Conservation (phyloP, 2,113 vertebrate species). For the Odontesthes bonariensis region DNA sequence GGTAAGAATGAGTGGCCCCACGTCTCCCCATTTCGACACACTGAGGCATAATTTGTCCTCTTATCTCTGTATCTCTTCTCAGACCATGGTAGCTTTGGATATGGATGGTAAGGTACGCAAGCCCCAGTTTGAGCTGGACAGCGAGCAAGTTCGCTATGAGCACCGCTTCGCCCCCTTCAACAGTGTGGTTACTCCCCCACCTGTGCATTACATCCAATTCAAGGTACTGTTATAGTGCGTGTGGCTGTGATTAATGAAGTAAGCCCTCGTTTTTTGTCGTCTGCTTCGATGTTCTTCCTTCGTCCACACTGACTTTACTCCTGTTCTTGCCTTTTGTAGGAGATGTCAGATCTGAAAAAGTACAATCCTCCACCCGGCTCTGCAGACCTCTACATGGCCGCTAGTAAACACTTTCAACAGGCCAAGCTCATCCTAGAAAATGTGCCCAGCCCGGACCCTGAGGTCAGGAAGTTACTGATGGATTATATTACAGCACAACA, state of each 20-base stretch:
- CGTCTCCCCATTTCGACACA: not conserved
- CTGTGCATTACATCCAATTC: conserved; percentile 98
- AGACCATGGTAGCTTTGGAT: conserved; percentile 99
- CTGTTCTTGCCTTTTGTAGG: conserved; percentile 77
- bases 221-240: conserved; percentile 83
- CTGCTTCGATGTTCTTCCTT: not conserved
- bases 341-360: conserved; percentile 99
- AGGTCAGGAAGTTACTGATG: conserved; percentile 83
- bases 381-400: conserved; percentile 95
- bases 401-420: conserved; percentile 99
- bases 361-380: conserved; percentile 96
- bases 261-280: not conserved
- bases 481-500: not conserved
- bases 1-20: not conserved
- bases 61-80: conserved; percentile 8
- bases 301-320: not conserved
- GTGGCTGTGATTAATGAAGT: not conserved
- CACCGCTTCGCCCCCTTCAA: conserved; percentile 99
- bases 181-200: conserved; percentile 97
- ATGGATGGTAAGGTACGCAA: conserved; percentile 99
- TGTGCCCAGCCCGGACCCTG: conserved; percentile 91
- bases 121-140: conserved; percentile 98
- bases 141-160: conserved; percentile 97
- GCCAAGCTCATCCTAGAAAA: conserved; percentile 98
- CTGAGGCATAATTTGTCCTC: not conserved